Percentiles rank a stretch among this genome's conserved stretches.
Conservation (phyloP, 53 echinoderm and acorn worm genomes). For the Crossaster papposus region DNA sequence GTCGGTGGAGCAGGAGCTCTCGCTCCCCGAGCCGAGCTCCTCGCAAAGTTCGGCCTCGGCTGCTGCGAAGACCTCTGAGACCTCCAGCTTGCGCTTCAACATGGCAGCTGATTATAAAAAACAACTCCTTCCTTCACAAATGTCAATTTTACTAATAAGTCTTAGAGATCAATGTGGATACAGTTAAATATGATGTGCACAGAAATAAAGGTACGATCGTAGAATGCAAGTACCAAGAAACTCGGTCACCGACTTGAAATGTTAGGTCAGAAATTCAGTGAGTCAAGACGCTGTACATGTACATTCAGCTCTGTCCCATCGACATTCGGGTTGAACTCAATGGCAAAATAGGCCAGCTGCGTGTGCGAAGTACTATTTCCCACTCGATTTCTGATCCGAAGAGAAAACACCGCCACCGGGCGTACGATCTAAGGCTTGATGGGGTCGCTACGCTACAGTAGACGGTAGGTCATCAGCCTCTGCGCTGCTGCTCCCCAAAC, state of each 20-base stretch:
- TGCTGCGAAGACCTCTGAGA: constrained; percentile 37
- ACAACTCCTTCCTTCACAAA: background rate
- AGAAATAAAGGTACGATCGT: background rate
- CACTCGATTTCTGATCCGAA: background rate
- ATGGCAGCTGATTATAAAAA: background rate
- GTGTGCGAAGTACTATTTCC: background rate
- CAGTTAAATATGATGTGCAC: background rate
- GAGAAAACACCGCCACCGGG: constrained; percentile 26
- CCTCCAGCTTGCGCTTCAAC: constrained; percentile 54
- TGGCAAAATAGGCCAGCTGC: constrained; percentile 33
- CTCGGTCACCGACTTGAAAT: background rate
- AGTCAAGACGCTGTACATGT: background rate
- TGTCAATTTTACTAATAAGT: background rate
- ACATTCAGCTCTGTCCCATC: background rate
- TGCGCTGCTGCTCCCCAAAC: background rate
- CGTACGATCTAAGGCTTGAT: constrained; percentile 1
- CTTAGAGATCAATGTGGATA: background rate
- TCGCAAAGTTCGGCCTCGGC: constrained; percentile 50
- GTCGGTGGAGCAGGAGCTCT: constrained; percentile 79
- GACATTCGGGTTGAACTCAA: background rate
- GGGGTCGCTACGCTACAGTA: constrained; percentile 60
- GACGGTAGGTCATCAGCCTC: constrained; percentile 66
- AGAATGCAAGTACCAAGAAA: background rate
- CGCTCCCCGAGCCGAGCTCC: constrained; percentile 80
- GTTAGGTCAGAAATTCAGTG: background rate